Percentiles rank a stretch among this genome's conserved stretches.
Conservation (phyloP, 2,888 invertebrate genomes). For the Erebia ligea region DNA sequence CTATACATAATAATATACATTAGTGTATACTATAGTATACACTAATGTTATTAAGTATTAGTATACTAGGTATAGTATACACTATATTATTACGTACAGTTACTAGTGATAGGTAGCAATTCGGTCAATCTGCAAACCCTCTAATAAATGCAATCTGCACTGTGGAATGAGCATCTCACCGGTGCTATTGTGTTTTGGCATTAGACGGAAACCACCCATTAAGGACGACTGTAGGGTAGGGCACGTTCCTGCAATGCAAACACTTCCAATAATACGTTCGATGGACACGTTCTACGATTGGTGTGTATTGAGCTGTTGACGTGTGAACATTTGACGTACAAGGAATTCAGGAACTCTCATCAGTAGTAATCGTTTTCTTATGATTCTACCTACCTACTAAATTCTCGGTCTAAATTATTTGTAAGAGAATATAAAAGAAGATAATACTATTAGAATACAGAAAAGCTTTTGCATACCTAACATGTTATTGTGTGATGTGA, state of each 20-base stretch:
- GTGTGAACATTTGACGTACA: conserved; percentile 3
- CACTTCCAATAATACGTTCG: conserved; percentile 48
- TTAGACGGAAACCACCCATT: conserved; percentile 57
- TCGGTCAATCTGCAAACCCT: conserved; percentile 29
- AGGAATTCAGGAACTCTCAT: not conserved
- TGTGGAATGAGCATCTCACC: conserved; percentile 51
- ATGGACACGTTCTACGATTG: conserved; percentile 25
- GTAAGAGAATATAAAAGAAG: too few relatives aligned
- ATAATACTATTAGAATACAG: too few relatives aligned
- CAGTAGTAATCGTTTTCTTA: not conserved
- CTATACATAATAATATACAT: too few relatives aligned
- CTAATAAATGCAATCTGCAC: conserved; percentile 53
- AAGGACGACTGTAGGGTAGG: conserved; percentile 40
- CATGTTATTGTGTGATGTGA: too few relatives aligned
- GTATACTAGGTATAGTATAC: too few relatives aligned
- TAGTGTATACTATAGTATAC: too few relatives aligned
- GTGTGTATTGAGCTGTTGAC: conserved; percentile 26
- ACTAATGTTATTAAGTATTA: too few relatives aligned
- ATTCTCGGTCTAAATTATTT: too few relatives aligned
- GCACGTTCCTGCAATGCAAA: conserved; percentile 48
- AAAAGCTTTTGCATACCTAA: too few relatives aligned
- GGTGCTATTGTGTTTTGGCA: conserved; percentile 50
- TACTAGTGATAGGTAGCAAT: conserved; percentile 29
- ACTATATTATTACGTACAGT: too few relatives aligned
- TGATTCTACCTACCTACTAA: too few relatives aligned